Evolutionary conservation across 2,888 invertebrate genomes (phyloP).

Genomic region (Norana najaformis): DNA sequence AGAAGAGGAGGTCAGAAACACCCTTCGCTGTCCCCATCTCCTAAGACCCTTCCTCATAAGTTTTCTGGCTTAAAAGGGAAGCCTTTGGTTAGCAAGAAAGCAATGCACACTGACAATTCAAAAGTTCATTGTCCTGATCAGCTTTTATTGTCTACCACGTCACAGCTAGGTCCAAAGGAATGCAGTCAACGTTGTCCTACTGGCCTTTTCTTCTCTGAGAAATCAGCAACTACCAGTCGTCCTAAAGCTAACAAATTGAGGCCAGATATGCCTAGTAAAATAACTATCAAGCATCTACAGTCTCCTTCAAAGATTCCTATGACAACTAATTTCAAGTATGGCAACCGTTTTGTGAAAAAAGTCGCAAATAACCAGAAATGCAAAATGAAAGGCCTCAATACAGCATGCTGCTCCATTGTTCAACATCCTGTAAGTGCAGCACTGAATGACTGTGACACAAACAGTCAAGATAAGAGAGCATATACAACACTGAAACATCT

Average conservation of each 20-base stretch:
- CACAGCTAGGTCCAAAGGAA: background rate
- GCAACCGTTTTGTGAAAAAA: background rate
- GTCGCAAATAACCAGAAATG: background rate
- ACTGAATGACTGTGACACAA: background rate
- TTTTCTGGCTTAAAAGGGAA: background rate
- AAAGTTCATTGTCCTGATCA: background rate
- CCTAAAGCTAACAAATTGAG: background rate
- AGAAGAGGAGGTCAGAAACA: background rate
- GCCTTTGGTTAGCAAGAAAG: background rate
- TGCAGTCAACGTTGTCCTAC: background rate
- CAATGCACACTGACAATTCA: slow-evolving; percentile 13
- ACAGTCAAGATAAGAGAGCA: background rate
- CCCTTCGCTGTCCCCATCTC: background rate
- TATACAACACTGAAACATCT: background rate
- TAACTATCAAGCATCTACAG: background rate
- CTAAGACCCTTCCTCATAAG: background rate
- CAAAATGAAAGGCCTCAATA: background rate
- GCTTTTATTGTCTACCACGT: background rate
- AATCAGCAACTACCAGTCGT: background rate
- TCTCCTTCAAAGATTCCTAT: background rate
- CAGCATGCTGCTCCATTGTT: slow-evolving; percentile 13
- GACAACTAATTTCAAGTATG: background rate
- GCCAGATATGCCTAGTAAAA: background rate
- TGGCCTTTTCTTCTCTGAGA: background rate
- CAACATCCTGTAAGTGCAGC: background rate